phyloP scores from a whole-genome alignment of 2,888 invertebrate genomes.

The Allophyes oxyacanthae region DNA sequence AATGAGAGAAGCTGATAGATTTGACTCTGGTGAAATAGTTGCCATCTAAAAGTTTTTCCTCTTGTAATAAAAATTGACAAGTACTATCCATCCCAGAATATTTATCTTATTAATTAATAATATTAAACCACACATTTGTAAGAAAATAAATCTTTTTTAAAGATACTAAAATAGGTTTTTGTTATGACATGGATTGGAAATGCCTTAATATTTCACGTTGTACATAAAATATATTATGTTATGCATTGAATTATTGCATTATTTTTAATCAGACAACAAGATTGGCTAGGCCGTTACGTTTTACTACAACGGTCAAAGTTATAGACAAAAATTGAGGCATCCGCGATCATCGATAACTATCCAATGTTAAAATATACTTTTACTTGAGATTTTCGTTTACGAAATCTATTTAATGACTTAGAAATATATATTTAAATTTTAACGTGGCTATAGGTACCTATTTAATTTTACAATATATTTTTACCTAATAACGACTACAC shows the following conservation, averaged over 20 bases:
- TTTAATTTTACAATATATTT: constrained; percentile 29
- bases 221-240: too few species aligned
- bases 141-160: too few species aligned
- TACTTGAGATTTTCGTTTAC: constrained; percentile 48
- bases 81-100: too few species aligned
- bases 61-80: too few species aligned
- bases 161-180: too few species aligned
- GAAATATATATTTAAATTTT: constrained; percentile 33
- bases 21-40: too few species aligned
- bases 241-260: background rate
- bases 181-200: too few species aligned
- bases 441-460: constrained; percentile 39
- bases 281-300: constrained; percentile 12
- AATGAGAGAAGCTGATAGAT: too few species aligned
- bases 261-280: background rate
- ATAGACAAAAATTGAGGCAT: constrained; percentile 39
- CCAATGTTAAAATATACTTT: constrained; percentile 27
- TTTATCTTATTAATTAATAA: too few species aligned
- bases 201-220: too few species aligned
- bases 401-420: constrained; percentile 50
- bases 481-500: constrained; percentile 29
- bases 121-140: too few species aligned
- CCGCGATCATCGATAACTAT: constrained; percentile 40
- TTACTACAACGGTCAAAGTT: constrained; percentile 11
- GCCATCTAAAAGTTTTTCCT: background rate